Conservation (phyloP, 2,888 invertebrate species). For the Andrena marginata region DNA sequence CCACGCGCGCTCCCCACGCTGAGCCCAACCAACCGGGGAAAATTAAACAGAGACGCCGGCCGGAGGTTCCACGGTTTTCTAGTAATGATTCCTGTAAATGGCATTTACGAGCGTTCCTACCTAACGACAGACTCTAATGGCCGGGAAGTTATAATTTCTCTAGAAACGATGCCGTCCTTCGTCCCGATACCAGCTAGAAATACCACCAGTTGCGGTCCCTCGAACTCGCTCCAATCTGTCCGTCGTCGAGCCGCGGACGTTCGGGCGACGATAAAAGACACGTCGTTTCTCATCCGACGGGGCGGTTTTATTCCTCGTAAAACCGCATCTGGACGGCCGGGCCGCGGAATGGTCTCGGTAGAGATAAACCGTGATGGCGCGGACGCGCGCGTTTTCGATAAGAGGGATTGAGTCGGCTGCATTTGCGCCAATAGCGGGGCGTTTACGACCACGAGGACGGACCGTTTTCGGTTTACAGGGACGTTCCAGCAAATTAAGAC, state of each 20-base stretch:
- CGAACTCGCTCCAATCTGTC: neutral
- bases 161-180: conserved; percentile 4
- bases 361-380: conserved; percentile 44
- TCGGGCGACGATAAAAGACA: conserved; percentile 6
- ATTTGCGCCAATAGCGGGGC: conserved; percentile 27
- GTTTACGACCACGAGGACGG: neutral
- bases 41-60: conserved; percentile 21
- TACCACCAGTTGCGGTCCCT: neutral
- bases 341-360: conserved; percentile 29
- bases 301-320: conserved; percentile 48
- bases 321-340: conserved; percentile 1
- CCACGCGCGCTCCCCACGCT: neutral
- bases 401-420: conserved; percentile 31
- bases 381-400: conserved; percentile 54
- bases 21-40: neutral
- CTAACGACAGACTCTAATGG: neutral
- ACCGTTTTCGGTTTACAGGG: conserved; percentile 11
- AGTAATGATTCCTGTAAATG: conserved; percentile 33
- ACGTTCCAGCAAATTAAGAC: conserved; percentile 49
- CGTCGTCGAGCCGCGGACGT: neutral
- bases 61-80: conserved; percentile 30
- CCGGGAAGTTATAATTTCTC: conserved; percentile 29
- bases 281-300: neutral
- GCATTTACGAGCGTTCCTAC: conserved; percentile 48
- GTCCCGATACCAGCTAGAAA: neutral